Evolutionary conservation across 1,140 invertebrate species (phyloP), one percentile per base, ranked within the genome.

Genomic region (Medauroidea extradentata): DNA sequence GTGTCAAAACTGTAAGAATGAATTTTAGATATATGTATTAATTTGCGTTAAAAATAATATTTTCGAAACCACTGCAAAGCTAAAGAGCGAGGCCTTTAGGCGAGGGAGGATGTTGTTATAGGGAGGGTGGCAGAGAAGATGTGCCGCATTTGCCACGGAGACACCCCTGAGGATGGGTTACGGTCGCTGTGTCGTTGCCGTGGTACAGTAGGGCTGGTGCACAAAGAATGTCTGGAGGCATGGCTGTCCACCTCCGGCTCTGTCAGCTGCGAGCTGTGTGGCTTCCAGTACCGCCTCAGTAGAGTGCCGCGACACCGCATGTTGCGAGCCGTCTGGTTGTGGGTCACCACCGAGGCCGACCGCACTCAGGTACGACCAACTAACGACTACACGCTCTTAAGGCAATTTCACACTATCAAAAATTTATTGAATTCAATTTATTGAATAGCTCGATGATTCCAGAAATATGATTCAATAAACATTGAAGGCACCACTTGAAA

Each of bases 171-270:
- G 74, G 58, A 55, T 72, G 73, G 59, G 66, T 43, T 77, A 58
- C 73, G 76, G 57, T 69, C 73, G 61, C 77, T 75, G 46, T 79
- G 77, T 66, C 63, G 65, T 7, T 79, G 77, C 67, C 70, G 74
- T 63, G 87, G 87, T 13, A 83, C 83, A 21, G 80, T 90, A 64
- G 85, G 84, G 8, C 78, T 82, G 54, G 81, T 89, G 24, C 87
- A 89, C 72, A 70, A 81, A 53, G 71, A 75, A 16, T 89, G 87
- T 69, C 71, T 90, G 43, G 86, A 89, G 72, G 78, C 78, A 61
- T 90, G 87, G 87, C 75, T 90, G 53, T 78, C 81, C 59, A 79
- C 83, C 67, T 81, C 81, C 4, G 79, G 78, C 57, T 78, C 79
- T 13, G 79, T 77, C 29, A 73, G 75, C 56, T 85, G 84, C 73